phyloP scores from a whole-genome alignment of 2,113 vertebrate genomes.

The Gallinago jamesoni region DNA sequence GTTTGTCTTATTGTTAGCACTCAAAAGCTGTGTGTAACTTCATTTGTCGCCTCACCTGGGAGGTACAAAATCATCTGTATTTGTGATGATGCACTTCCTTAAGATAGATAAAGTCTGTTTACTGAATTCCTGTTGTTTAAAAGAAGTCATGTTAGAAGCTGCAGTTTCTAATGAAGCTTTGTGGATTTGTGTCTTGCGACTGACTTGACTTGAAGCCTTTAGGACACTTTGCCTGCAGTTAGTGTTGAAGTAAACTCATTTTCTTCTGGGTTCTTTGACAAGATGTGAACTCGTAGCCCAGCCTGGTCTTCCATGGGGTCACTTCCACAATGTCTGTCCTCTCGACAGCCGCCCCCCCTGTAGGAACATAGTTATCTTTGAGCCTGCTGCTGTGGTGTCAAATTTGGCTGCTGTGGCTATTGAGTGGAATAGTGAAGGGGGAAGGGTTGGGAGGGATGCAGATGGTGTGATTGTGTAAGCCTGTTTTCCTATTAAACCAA shows the following conservation, averaged over 20 bases:
- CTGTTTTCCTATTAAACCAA: constrained; percentile 36
- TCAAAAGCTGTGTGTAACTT: neutral
- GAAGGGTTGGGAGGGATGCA: constrained; percentile 21
- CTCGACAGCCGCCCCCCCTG: neutral
- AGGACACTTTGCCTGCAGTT: neutral
- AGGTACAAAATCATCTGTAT: neutral
- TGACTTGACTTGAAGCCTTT: neutral
- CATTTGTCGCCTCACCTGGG: neutral
- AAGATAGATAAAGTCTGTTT: neutral
- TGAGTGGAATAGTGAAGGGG: neutral
- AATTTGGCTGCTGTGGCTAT: neutral
- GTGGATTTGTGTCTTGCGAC: neutral
- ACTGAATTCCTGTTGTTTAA: neutral
- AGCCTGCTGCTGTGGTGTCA: neutral
- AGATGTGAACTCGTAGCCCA: neutral
- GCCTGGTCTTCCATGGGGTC: neutral
- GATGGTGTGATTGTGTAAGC: constrained; percentile 58
- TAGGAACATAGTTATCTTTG: neutral
- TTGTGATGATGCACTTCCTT: neutral
- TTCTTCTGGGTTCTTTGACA: neutral
- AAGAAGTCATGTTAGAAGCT: neutral
- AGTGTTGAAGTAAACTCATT: neutral
- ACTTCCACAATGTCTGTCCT: neutral
- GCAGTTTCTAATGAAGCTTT: neutral
- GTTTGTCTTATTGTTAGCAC: neutral